Base-by-base conservation (phyloP, 2,113 vertebrate genomes). In the Salvelinus namaycush region DNA sequence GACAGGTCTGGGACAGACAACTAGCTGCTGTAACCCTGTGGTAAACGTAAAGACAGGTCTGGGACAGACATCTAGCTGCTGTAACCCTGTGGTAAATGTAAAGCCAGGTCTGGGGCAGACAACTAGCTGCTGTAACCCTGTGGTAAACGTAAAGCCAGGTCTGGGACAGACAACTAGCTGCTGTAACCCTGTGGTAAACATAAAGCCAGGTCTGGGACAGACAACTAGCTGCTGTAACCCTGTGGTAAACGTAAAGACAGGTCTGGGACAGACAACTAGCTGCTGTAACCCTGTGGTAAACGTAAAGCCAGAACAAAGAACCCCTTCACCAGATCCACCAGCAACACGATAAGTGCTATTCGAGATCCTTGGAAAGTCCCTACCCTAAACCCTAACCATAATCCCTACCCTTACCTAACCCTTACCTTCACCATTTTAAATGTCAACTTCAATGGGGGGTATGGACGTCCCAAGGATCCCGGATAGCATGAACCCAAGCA, bases 151-250 rank as follows among this genome's bases (percentile, higher is more conserved):
- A 6, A 18, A 62, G 18, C 0, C 59, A 7, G 31, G 26, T 16
- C 66, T 31, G 9, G 7, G 74, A 68, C 18, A 31, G 27, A 31
- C 20, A 18, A 1, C 7, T 39, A 39, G 34, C 34, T 39, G 34
- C 34, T 7, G 7, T 39, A 62, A n/a, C 9, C 59, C 14, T 48
- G 69, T 44, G 67, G 81, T 62, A 62, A 62, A 62, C 59, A 9
- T 12, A 7, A 18, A 62, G 18, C 4, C 59, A 39, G 34, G 27
- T 16, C 67, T 31, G 11, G 18, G 20, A 34, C 39, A 27, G 77
- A 80, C 48, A 54, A 5, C 78, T 82, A 81, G 80, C 84, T 68
- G 29, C 29, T 29, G 29, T 29, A 80, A 76, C 69, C 82, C 14
- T 48, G 69, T 44, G 67, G 81, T 62, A 62, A 22, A 62, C 20